Evolutionary conservation across 92 coral and sea anemone genomes (phyloP).

Genomic region (Isaurus tuberculatus): DNA sequence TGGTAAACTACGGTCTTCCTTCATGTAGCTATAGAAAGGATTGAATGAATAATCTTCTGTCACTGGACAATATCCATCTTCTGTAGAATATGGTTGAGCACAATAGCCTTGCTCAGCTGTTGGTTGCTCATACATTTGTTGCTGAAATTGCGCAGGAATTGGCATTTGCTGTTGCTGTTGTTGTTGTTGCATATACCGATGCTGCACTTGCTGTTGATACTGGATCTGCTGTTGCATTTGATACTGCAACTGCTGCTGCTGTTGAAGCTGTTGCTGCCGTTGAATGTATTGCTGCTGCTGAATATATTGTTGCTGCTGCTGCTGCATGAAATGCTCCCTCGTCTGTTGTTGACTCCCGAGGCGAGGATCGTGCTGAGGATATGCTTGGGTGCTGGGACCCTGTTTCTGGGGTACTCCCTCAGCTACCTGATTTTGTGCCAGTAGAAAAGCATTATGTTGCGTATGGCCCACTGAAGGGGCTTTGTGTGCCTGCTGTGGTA

Average conservation of each 20-base stretch:
- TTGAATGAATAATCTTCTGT: slow-evolving; percentile 48
- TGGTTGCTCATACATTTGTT: slow-evolving; percentile 38
- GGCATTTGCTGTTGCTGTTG: slow-evolving; percentile 54
- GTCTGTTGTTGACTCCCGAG: slow-evolving; percentile 54
- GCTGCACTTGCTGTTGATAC: slow-evolving; percentile 48
- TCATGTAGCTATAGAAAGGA: slow-evolving; percentile 36
- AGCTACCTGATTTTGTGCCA: slow-evolving; percentile 3
- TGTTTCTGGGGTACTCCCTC: slow-evolving; percentile 32
- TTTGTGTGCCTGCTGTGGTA: slow-evolving; percentile 22
- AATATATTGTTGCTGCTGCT: slow-evolving; percentile 73
- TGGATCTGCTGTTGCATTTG: slow-evolving; percentile 53
- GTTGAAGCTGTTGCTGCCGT: slow-evolving; percentile 58
- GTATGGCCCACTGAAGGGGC: slow-evolving; percentile 42
- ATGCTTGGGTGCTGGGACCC: slow-evolving; percentile 41
- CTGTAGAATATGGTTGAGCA: neutral
- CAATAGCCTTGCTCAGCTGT: slow-evolving; percentile 25
- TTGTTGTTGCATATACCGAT: slow-evolving; percentile 57
- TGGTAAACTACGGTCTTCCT: slow-evolving; percentile 4
- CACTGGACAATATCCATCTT: neutral
- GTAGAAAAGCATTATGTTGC: slow-evolving; percentile 49
- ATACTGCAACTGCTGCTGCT: slow-evolving; percentile 65
- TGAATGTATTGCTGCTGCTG: slow-evolving; percentile 68
- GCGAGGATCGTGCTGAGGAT: slow-evolving; percentile 48
- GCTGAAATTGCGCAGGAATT: slow-evolving; percentile 51
- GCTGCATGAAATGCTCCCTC: slow-evolving; percentile 63